These are phyloP conservation scores for Whitmania pigra DNA, from an alignment of 1,140 invertebrate species.

Conservation along the genomic window DNA sequence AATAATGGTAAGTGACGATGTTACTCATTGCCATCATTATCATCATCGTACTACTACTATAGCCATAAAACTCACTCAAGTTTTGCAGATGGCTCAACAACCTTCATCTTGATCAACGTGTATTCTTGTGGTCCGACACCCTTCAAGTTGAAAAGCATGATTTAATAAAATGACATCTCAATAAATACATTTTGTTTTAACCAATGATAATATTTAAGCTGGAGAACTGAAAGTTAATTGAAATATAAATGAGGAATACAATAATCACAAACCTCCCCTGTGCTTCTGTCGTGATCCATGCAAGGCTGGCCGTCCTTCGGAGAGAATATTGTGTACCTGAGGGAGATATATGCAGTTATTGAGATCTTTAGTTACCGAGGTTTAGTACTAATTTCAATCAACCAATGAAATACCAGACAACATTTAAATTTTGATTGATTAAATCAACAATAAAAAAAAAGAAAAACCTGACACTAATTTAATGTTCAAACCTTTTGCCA, in stretches of 20 bases:
- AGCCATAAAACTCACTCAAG: slow-evolving; percentile 42
- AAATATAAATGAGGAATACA: too few species aligned
- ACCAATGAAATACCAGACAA: too few species aligned
- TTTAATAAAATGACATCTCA: slow-evolving; percentile 18
- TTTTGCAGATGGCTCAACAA: slow-evolving; percentile 58
- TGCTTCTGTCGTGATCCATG: slow-evolving; percentile 95
- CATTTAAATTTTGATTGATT: too few species aligned
- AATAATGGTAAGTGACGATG: not conserved
- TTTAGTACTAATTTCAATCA: too few species aligned
- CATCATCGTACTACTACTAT: not conserved
- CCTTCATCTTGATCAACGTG: slow-evolving; percentile 85
- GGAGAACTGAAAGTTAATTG: not conserved
- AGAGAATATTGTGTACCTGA: slow-evolving; percentile 81
- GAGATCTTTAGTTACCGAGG: too few species aligned
- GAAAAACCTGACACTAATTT: too few species aligned
- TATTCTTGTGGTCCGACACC: slow-evolving; percentile 96
- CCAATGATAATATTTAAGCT: not conserved
- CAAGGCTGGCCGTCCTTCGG: slow-evolving; percentile 93
- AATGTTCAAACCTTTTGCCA: slow-evolving; percentile 63
- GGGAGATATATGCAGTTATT: slow-evolving; percentile 21
- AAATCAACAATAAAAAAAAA: too few species aligned
- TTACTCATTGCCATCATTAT: too few species aligned
- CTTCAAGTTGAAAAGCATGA: slow-evolving; percentile 29
- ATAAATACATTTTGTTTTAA: not conserved
- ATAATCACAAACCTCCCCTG: slow-evolving; percentile 57